Conservation (phyloP, 2,888 invertebrate species). For the Melanostoma scalare region DNA sequence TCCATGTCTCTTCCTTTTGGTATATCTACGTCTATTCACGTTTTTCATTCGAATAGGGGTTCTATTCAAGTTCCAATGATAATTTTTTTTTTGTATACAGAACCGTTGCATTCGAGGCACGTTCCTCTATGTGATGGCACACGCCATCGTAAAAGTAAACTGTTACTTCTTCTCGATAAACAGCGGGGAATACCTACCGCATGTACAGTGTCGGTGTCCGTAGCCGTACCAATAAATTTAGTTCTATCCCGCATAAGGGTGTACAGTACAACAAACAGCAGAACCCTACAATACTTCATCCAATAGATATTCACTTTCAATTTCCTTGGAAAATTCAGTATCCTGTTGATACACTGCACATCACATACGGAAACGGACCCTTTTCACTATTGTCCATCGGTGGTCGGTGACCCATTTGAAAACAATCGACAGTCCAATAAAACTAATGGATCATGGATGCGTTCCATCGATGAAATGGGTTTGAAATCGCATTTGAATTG, state of each 20-base stretch:
- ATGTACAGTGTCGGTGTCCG: too few species aligned
- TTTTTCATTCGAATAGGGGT: constrained; percentile 44
- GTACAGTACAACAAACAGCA: constrained; percentile 38
- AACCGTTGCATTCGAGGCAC: constrained; percentile 43
- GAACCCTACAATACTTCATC: constrained; percentile 61
- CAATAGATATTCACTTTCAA: constrained; percentile 56
- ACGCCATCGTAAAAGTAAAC: constrained; percentile 34
- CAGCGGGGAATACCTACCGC: constrained; percentile 7
- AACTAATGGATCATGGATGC: constrained; percentile 60
- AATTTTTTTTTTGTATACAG: constrained; percentile 21
- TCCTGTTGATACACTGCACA: constrained; percentile 41
- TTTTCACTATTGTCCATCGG: background rate
- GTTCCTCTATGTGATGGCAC: constrained; percentile 52
- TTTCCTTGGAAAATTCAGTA: constrained; percentile 44
- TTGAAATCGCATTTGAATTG: constrained; percentile 37
- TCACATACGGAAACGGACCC: constrained; percentile 6
- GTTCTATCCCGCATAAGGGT: constrained; percentile 57
- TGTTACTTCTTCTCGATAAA: constrained; percentile 17
- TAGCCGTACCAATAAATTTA: constrained; percentile 31
- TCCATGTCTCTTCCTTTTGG: constrained; percentile 10
- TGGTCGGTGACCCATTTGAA: constrained; percentile 16
- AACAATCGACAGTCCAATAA: constrained; percentile 55
- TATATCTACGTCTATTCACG: constrained; percentile 20
- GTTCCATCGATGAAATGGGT: constrained; percentile 5
- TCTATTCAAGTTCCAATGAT: constrained; percentile 16